Base-by-base conservation (phyloP, 1,140 invertebrate species). In the Conus ventricosus region DNA sequence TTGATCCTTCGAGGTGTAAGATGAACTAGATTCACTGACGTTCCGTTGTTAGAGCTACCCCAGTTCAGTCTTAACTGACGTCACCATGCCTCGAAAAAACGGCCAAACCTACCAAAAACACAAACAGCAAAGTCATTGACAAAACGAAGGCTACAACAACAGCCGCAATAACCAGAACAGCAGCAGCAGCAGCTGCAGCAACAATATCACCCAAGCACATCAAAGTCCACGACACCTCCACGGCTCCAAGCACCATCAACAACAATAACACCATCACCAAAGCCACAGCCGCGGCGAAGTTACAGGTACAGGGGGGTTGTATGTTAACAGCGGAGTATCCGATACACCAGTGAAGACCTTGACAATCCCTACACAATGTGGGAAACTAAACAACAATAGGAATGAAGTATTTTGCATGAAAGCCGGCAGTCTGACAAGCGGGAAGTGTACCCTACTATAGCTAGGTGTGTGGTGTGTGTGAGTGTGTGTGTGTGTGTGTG, bases 31-130 rank as follows among this genome's bases (percentile, higher is more conserved):
- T 39, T 39, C 39, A 39, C 39, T 39, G 39, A 39, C 39, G 39
- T 39, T 39, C 39, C 39, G 39, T 39, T 39, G 39, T 39, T 39
- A 39, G 39, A 39, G 39, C 3, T 39, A 39, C 39, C 39, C 39
- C 39, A 3, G 39, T 39, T 39, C 39, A 39, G 39, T 39, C 39
- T 39, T 39, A 39, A 39, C 67, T 7, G 20, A 71, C 15, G 6
- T n/a, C 39, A 81, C 39, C 8, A 81, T 81, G 80, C 80, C 80
- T 54, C 80, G 80, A 23, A 81, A 81, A 81, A 81, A 81, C 80
- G 15, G 13, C 80, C 39, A 81, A 81, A 54, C 80, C 80, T 13
- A 81, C 80, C 80, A 81, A 81, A 81, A 81, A 81, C 80, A 81
- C 80, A 0, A 81, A 81, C 80, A 51, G 7, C 23, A 81, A 51